These are phyloP conservation scores for Danionella dracula DNA, from an alignment of 2,797 vertebrate genomes.

Conservation along the genomic window DNA sequence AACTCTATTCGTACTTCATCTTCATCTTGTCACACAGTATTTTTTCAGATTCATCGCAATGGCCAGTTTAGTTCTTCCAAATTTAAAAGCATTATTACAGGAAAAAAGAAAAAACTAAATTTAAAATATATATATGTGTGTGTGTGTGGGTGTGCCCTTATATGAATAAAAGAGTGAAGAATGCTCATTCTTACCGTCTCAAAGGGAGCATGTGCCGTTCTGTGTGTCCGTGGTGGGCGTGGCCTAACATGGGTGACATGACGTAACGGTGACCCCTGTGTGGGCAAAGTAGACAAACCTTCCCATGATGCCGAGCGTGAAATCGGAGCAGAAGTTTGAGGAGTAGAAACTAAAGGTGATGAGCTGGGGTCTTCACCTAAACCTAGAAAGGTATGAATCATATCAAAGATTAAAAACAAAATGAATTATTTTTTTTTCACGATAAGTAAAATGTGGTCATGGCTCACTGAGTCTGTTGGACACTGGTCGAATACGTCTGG, in stretches of 20 bases:
- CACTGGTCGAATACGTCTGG: slow-evolving; percentile 83
- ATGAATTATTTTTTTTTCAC: not conserved
- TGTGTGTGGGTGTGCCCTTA: too few species aligned
- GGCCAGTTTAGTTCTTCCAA: too few species aligned
- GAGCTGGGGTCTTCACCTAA: slow-evolving; percentile 64
- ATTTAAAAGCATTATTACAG: too few species aligned
- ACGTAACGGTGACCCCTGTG: slow-evolving; percentile 80
- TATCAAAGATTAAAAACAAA: not conserved
- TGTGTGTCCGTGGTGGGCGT: slow-evolving; percentile 76
- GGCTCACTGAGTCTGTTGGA: slow-evolving; percentile 85
- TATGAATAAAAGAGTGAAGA: too few species aligned
- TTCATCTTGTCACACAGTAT: too few species aligned
- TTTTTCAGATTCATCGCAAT: too few species aligned
- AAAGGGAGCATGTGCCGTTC: slow-evolving; percentile 61
- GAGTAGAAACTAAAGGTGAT: slow-evolving; percentile 66
- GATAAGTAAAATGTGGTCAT: not conserved
- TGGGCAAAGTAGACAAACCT: slow-evolving; percentile 80
- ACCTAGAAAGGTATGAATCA: slow-evolving; percentile 45
- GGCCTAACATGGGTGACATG: slow-evolving; percentile 84
- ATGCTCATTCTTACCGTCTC: slow-evolving; percentile 66
- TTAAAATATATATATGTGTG: too few species aligned
- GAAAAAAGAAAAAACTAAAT: too few species aligned
- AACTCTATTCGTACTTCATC: too few species aligned
- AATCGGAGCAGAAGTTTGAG: slow-evolving; percentile 64
- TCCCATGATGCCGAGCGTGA: slow-evolving; percentile 82